Conservation (phyloP, 2,797 vertebrate genomes). For the Scolopax bukidnonensis region DNA sequence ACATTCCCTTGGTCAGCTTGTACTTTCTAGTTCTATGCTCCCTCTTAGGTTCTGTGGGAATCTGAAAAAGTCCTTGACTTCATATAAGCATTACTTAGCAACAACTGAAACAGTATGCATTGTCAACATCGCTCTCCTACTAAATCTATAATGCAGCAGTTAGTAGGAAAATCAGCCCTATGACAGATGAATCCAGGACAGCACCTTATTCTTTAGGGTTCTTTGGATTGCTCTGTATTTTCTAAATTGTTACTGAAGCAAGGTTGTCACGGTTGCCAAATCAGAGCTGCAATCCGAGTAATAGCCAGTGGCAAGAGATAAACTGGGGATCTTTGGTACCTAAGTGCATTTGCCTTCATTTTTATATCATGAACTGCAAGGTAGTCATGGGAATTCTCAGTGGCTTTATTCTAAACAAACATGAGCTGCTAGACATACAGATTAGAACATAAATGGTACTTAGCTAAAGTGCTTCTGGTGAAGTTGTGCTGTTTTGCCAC, state of each 20-base stretch:
- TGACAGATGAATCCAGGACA: not conserved
- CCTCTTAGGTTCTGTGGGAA: not conserved
- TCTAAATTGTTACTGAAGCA: not conserved
- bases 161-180: not conserved
- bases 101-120: not conserved
- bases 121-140: not conserved
- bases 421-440: not conserved
- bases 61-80: not conserved
- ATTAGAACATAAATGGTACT: not conserved
- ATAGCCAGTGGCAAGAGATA: not conserved
- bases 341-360: not conserved
- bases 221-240: not conserved
- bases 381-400: not conserved
- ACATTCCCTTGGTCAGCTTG: not conserved
- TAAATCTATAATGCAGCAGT: not conserved
- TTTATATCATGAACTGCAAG: rapidly evolving
- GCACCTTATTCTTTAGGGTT: not conserved
- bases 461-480: not conserved
- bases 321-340: not conserved
- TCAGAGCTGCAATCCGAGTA: not conserved
- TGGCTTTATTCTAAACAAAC: not conserved
- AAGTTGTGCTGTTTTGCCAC: not conserved
- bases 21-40: not conserved
- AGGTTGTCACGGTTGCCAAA: not conserved
- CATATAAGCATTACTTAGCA: not conserved